Conservation (phyloP, 2,113 vertebrate genomes). For the Garra rufa region DNA sequence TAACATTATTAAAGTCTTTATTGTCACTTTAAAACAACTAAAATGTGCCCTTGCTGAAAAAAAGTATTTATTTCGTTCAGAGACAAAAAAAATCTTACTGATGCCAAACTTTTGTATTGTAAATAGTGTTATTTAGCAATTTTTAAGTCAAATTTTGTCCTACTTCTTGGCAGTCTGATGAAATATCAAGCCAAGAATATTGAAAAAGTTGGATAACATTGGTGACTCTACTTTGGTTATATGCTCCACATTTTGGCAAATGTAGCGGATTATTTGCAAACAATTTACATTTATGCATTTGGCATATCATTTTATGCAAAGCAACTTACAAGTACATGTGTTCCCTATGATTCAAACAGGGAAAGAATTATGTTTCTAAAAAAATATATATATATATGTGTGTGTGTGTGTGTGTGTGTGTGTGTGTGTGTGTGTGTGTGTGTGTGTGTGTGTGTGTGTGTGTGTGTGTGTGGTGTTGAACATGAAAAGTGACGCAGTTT, state of each 20-base stretch:
- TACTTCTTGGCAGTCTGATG: neutral
- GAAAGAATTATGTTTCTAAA: too few species aligned
- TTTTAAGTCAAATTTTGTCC: neutral
- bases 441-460: too few species aligned
- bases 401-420: too few species aligned
- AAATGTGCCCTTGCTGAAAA: neutral
- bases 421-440: too few species aligned
- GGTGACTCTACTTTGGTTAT: neutral
- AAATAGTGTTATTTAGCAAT: neutral
- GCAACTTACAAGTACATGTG: neutral
- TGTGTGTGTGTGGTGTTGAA: too few species aligned
- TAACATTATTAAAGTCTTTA: neutral
- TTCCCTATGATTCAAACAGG: neutral
- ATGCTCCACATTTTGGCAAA: neutral
- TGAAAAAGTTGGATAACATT: neutral
- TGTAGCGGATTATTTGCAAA: neutral
- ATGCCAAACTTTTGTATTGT: neutral
- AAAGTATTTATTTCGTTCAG: neutral
- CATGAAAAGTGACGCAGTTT: too few species aligned
- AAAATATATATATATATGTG: too few species aligned
- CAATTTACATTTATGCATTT: constrained; percentile 2
- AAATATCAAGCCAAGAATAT: constrained; percentile 5
- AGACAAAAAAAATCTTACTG: neutral
- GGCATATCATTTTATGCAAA: neutral
- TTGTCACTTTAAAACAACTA: too few species aligned